Conservation (phyloP, 2,113 vertebrate species). For the Sialia sialis region DNA sequence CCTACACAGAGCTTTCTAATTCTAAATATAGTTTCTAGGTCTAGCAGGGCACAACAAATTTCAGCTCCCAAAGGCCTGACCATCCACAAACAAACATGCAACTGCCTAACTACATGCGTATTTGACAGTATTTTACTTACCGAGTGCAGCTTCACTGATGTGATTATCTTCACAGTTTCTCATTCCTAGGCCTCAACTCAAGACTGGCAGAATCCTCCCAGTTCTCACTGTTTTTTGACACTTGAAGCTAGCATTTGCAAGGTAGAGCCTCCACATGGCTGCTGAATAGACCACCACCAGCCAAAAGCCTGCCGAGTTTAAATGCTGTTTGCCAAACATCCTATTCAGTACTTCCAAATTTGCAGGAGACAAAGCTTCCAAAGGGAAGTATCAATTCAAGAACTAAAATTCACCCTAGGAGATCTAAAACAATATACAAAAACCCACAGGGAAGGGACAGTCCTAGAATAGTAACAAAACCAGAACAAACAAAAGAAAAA, state of each 20-base stretch:
- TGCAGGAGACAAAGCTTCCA: not conserved
- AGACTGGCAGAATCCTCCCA: slow-evolving; percentile 14
- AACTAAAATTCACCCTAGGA: not conserved
- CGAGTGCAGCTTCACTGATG: not conserved
- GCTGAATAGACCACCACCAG: not conserved
- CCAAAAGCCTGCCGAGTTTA: slow-evolving; percentile 23
- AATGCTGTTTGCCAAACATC: slow-evolving; percentile 38
- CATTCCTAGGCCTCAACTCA: slow-evolving; percentile 41
- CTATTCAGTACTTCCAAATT: not conserved
- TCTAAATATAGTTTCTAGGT: not conserved
- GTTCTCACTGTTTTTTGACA: slow-evolving; percentile 25
- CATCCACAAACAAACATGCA: not conserved
- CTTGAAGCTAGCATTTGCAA: slow-evolving; percentile 44
- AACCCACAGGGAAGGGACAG: not conserved
- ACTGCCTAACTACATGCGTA: slow-evolving; percentile 4
- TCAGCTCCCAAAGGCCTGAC: not conserved
- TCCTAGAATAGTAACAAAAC: not conserved
- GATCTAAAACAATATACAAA: not conserved
- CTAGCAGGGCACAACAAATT: not conserved
- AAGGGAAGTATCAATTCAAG: not conserved
- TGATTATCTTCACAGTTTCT: slow-evolving; percentile 37
- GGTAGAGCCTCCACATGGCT: not conserved
- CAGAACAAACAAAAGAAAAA: not conserved
- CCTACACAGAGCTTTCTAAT: not conserved
- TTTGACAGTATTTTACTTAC: slow-evolving; percentile 47